Evolutionary conservation across 2,797 vertebrate genomes (phyloP).

Genomic region (Etheostoma perlongum): DNA sequence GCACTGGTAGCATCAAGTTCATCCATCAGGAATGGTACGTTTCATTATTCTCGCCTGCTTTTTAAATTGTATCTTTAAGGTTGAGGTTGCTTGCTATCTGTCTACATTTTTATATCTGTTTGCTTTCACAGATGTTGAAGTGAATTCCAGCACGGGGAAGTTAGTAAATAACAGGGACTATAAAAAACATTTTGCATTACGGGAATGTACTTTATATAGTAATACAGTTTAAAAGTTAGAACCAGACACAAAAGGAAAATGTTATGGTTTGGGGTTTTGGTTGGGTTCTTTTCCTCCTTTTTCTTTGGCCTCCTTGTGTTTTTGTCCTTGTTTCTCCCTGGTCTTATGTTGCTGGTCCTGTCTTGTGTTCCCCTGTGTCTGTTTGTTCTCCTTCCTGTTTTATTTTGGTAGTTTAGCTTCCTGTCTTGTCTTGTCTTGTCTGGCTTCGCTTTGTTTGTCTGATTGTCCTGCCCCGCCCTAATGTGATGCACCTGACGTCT

Average conservation of each 20-base stretch:
- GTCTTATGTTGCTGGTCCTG: too few relatives aligned
- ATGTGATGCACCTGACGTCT: too few relatives aligned
- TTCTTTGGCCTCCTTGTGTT: too few relatives aligned
- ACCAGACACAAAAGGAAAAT: neutral
- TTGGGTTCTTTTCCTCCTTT: too few relatives aligned
- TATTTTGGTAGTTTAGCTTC: too few relatives aligned
- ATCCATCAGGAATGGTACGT: conserved; percentile 98
- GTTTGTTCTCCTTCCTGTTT: too few relatives aligned
- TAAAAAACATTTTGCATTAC: neutral
- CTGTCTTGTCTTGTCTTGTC: too few relatives aligned
- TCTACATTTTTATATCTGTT: neutral
- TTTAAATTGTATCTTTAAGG: neutral
- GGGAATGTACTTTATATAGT: neutral
- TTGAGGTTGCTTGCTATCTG: neutral
- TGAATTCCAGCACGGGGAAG: neutral
- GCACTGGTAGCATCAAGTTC: conserved; percentile 99
- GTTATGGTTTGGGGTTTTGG: too few relatives aligned
- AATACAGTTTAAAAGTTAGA: neutral
- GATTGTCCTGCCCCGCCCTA: too few relatives aligned
- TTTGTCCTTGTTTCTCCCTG: too few relatives aligned
- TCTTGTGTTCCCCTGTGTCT: too few relatives aligned
- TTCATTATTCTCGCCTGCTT: neutral
- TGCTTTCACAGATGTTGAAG: neutral
- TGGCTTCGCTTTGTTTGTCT: too few relatives aligned
- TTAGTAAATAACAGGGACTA: neutral